phyloP scores from a whole-genome alignment of 1,140 invertebrate species.

The Pseudoatta argentina region DNA sequence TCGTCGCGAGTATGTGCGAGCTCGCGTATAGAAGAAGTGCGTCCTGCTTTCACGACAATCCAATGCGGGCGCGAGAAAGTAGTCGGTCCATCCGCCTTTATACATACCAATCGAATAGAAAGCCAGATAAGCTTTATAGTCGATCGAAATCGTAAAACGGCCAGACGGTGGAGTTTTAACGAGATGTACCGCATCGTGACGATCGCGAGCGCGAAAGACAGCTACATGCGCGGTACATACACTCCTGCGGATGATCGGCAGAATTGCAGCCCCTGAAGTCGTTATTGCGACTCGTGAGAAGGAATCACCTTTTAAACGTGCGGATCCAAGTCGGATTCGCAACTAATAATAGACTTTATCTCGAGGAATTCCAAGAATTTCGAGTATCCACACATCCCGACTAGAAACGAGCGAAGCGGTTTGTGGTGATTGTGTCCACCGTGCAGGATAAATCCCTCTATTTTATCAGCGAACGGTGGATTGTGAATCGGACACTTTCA shows the following conservation, averaged over 20 bases:
- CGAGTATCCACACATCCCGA: background rate
- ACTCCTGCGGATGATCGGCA: constrained; percentile 26
- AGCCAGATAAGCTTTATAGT: constrained; percentile 82
- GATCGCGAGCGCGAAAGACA: constrained; percentile 13
- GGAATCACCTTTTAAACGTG: constrained; percentile 15
- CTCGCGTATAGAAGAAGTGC: constrained; percentile 77
- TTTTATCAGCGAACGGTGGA: constrained; percentile 35
- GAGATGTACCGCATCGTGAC: constrained; percentile 33
- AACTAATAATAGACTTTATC: constrained; percentile 41
- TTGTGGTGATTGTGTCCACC: background rate
- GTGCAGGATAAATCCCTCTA: constrained; percentile 37
- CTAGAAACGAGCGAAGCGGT: background rate
- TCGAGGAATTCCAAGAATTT: constrained; percentile 20
- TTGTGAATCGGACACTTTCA: constrained; percentile 71
- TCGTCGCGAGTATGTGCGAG: constrained; percentile 29
- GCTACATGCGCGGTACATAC: background rate
- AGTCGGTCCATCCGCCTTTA: constrained; percentile 82
- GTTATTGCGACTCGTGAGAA: constrained; percentile 30
- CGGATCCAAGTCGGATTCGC: background rate
- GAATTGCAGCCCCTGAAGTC: constrained; percentile 27
- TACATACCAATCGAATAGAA: constrained; percentile 82
- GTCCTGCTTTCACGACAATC: constrained; percentile 83
- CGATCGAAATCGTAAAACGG: constrained; percentile 82
- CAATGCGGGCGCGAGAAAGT: constrained; percentile 82
- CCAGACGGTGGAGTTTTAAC: constrained; percentile 69